phyloP scores from a whole-genome alignment of 2,797 vertebrate species.

The Remorina albescens region DNA sequence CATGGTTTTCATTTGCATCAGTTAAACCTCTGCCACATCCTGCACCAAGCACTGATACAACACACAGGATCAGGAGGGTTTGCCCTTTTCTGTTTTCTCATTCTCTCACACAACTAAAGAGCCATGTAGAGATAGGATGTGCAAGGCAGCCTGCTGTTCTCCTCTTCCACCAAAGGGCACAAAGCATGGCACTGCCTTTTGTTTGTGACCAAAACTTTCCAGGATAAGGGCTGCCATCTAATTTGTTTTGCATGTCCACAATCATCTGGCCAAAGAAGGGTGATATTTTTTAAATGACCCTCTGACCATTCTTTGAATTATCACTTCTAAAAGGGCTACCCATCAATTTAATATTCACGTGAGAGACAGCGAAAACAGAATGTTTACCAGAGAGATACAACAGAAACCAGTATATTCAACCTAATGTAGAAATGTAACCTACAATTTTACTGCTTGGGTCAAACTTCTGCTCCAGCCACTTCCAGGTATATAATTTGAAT shows the following conservation, averaged over 20 bases:
- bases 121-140: background rate
- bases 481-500: constrained; percentile 6
- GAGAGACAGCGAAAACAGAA: background rate
- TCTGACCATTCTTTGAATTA: background rate
- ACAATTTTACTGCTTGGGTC: background rate
- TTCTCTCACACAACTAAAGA: background rate
- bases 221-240: background rate
- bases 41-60: constrained; percentile 51
- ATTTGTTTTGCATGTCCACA: background rate
- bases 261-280: background rate
- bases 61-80: constrained; percentile 32
- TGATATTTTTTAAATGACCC: background rate
- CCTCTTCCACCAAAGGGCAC: background rate
- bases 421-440: too few relatives aligned
- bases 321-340: background rate
- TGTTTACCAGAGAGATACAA: background rate
- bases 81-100: constrained; percentile 5
- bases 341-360: background rate
- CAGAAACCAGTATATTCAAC: background rate
- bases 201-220: background rate
- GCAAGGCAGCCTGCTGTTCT: background rate
- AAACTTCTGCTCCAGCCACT: background rate
- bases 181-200: background rate
- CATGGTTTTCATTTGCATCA: constrained; percentile 73
- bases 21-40: constrained; percentile 62